A percentile compares a stretch with the other conserved stretches of the same genome.
Evolutionary conservation across 2,888 invertebrate species (phyloP).

Genomic region (Anagyrus pseudococci): DNA sequence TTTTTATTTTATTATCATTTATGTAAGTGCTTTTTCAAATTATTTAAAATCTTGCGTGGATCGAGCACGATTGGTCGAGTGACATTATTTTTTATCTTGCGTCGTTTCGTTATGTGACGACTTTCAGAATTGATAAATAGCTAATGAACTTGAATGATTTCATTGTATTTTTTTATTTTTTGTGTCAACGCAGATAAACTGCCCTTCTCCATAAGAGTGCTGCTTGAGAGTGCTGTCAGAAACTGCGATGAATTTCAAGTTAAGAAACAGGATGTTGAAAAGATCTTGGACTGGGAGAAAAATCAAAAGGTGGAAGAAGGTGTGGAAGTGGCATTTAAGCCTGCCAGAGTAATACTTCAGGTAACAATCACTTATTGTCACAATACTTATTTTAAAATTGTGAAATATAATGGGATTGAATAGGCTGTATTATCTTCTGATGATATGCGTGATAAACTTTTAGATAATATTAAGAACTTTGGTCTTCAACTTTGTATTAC

Average conservation of each 20-base stretch:
- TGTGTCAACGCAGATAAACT: conserved; percentile 70
- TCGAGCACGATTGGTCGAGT: not conserved
- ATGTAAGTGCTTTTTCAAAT: conserved; percentile 1
- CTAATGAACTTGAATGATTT: conserved; percentile 13
- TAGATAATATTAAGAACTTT: too few species aligned
- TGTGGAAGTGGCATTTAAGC: conserved; percentile 95
- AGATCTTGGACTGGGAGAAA: conserved; percentile 86
- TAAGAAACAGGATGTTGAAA: conserved; percentile 82
- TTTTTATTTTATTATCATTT: conserved; percentile 9
- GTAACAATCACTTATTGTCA: too few species aligned
- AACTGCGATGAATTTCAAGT: conserved; percentile 97
- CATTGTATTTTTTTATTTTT: conserved; percentile 11
- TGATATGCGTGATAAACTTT: too few species aligned
- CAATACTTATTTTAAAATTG: too few species aligned
- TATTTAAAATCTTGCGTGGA: not conserved
- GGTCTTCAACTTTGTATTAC: too few species aligned
- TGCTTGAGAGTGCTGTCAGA: conserved; percentile 93
- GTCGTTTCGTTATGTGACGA: too few species aligned
- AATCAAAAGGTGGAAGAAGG: conserved; percentile 73
- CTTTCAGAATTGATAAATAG: too few species aligned
- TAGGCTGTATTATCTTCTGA: too few species aligned
- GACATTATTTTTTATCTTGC: not conserved
- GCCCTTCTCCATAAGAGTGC: conserved; percentile 90
- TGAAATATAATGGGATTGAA: too few species aligned
- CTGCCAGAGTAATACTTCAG: conserved; percentile 94